Percentiles rank a stretch among this genome's conserved stretches.
phyloP scores from a whole-genome alignment of 2,888 invertebrate genomes.

The Eupeodes luniger region DNA sequence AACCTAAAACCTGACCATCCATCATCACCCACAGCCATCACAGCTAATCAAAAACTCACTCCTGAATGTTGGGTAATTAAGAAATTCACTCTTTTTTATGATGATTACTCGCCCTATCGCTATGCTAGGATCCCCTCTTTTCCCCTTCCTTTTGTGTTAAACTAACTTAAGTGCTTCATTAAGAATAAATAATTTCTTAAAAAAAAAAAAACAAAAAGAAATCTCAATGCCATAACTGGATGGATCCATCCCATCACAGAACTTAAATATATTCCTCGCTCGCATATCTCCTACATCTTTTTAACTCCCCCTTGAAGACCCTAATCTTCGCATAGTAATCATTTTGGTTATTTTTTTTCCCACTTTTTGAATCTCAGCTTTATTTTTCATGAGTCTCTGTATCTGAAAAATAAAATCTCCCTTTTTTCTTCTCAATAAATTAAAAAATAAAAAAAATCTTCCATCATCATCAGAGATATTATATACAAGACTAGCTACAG shows the following conservation, averaged over 20 bases:
- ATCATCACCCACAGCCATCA: neutral
- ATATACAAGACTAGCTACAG: neutral
- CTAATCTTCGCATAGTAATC: conserved; percentile 25
- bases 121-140: neutral
- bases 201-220: conserved; percentile 17
- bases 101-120: conserved; percentile 16
- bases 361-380: conserved; percentile 42
- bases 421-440: conserved; percentile 5
- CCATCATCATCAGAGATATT: conserved; percentile 43
- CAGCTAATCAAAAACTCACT: conserved; percentile 13
- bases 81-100: conserved; percentile 54
- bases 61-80: conserved; percentile 23
- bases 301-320: neutral
- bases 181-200: conserved; percentile 67
- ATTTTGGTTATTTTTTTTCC: conserved; percentile 45
- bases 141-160: conserved; percentile 44
- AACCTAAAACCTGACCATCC: conserved; percentile 1
- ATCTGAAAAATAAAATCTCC: conserved; percentile 70
- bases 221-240: conserved; percentile 63
- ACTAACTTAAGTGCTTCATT: conserved; percentile 70
- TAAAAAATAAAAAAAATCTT: conserved; percentile 39
- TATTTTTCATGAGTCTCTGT: conserved; percentile 67
- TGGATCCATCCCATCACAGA: conserved; percentile 44
- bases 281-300: neutral
- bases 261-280: neutral